Base-by-base conservation (phyloP, 2,797 vertebrate genomes). In the Linurgus olivaceus region DNA sequence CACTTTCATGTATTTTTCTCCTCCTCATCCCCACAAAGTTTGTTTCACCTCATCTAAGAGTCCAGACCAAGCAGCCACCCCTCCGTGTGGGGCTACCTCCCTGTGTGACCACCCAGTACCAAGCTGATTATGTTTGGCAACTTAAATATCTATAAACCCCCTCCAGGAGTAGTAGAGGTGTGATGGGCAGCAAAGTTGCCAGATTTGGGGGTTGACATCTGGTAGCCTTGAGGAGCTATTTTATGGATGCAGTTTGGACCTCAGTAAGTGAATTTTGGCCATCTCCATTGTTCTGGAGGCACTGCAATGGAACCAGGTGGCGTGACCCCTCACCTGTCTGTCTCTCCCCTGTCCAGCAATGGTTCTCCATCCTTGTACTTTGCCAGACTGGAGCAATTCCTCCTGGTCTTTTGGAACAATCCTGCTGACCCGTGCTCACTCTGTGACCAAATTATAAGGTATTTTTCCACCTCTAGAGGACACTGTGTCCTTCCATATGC, bases 391-490 rank as follows among this genome's bases (percentile, higher is more conserved):
- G 55, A 79, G 7, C 25, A 82, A 38, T 45, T 10, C 16, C 2
- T 62, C 17, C 35, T 13, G 31, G 18, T 38, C 25, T 54, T 11
- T 33, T 59, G 50, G n/a, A 38, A 7, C 17, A 71, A 35, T 45
- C 28, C 45, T 67, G 21, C 12, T 76, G n/a, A 26, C 1, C 2
- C 31, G 19, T 13, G 17, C 16, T 35, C 29, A 10, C 51, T 31
- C 74, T 86, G 72, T 44, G 75, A 58, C 58, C 35, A 68, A 66
- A 35, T n/a, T 29, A 62, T 33, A 54, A 74, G 23, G 24, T 35
- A 44, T 65, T 84, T 93, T 96, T 94, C 62, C 7, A 42, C 96
- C 96, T 95, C 95, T 95, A 96, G 96, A 88, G 95, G 95, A 96
- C 95, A 96, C 94, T 96, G 93, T 96, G 90, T 87, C 76, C 86